Evolutionary conservation across 1,140 invertebrate species (phyloP), one percentile per base, ranked within the genome.

Genomic region (Branchinecta lindahli): DNA sequence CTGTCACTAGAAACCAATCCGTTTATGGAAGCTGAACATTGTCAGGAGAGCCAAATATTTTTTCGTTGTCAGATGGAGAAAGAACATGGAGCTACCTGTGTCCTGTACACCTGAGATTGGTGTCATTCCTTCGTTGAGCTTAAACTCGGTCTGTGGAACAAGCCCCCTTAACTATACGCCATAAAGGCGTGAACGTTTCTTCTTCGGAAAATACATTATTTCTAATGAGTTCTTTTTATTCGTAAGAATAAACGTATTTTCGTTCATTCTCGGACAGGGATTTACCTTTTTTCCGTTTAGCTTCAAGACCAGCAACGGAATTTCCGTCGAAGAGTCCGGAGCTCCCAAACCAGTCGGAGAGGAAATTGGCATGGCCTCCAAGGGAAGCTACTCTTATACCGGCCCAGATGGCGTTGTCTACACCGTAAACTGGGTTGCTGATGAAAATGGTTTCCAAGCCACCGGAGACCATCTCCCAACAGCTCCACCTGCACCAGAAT

Each of bases 291-390:
- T 33, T 33, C 5, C 33, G 33, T 70, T 45, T 33, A 72, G 71
- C 12, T 72, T 61, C 33, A 69, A 72, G 44, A 72, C 71, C 21
- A 68, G 68, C 20, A 68, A 72, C 67, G 71, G 71, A 33, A 72
- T 72, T 20, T 46, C 18, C 8, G 68, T 68, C 44, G 21, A 71
- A 45, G 71, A 72, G 46, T 45, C 68, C 45, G 71, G 71, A 15
- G 12, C 67, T 66, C 44, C 70, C 9, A 69, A 69, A 68, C 21
- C 87, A 15, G 86, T 84, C 0, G 79, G 85, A 18, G 83, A 85
- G 72, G 80, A 83, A 45, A 80, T 83, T 15, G 84, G 87, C 44
- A 18, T 33, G 9, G 66, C 66, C 45, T 69, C 91, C 77, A 84
- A 89, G 73, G 82, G 75, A 74, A 65, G 18, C 21, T 65, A 46